Percentiles rank a stretch among this genome's conserved stretches.
These are phyloP conservation scores for Astreopora myriophthalma DNA, from an alignment of 64 coral and sea anemone species.

Conservation along the genomic window DNA sequence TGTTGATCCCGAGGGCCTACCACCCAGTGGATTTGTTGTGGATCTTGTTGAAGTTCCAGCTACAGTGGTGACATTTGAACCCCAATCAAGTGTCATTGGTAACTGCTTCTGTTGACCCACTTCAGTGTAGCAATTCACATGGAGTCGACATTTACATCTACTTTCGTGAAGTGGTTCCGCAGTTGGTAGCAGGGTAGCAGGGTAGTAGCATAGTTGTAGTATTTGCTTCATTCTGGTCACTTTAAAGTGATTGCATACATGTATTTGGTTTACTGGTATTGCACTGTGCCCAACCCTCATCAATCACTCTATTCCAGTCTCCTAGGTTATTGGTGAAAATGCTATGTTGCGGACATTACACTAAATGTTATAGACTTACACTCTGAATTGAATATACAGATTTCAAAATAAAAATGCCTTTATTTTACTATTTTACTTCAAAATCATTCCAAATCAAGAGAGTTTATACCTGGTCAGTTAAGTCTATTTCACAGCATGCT, in stretches of 20 bases:
- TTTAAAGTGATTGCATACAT: not conserved
- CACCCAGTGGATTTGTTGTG: constrained; percentile 53
- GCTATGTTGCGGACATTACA: no score
- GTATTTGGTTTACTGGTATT: not conserved
- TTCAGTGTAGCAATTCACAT: constrained; percentile 27
- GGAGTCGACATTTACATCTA: constrained; percentile 24
- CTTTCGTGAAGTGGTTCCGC: constrained; percentile 12
- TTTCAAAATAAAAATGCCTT: no score
- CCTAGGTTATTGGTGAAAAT: not conserved
- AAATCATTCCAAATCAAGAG: no score
- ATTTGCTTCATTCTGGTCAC: not conserved
- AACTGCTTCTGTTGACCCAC: constrained; percentile 15
- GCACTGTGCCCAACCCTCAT: not conserved
- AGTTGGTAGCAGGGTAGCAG: not conserved
- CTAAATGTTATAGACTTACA: no score
- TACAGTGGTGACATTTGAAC: not conserved
- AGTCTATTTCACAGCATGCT: no score
- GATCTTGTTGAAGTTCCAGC: constrained; percentile 40
- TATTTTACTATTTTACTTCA: no score
- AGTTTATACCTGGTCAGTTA: no score
- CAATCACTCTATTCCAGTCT: not conserved
- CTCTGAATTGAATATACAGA: no score
- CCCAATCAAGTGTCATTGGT: not conserved
- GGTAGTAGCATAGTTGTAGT: not conserved
- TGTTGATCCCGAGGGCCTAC: constrained; percentile 23